These are phyloP conservation scores for Todus mexicanus DNA, from an alignment of 2,797 vertebrate genomes.

Conservation along the genomic window DNA sequence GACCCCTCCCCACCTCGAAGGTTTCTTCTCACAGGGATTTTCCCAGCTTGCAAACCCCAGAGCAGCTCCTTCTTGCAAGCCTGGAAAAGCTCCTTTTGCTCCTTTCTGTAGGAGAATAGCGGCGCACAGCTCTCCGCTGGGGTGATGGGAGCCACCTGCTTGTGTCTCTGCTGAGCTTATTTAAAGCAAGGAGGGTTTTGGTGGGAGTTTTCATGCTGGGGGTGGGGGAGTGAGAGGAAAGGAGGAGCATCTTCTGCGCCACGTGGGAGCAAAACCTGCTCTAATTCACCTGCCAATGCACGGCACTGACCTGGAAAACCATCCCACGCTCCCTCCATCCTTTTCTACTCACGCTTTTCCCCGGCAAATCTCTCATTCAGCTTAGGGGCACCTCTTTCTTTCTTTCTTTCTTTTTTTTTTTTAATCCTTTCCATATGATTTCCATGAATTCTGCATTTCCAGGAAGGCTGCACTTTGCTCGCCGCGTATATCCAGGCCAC, in stretches of 20 bases:
- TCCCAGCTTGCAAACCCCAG: accelerated
- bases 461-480: neutral
- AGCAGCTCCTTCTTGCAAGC: neutral
- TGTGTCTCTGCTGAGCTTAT: accelerated
- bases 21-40: neutral
- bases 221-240: neutral
- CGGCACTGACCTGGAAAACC: neutral
- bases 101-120: neutral
- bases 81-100: neutral
- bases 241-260: neutral
- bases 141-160: neutral
- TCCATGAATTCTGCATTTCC: accelerated
- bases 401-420: neutral
- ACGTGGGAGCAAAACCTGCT: neutral
- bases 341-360: accelerated
- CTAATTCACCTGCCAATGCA: neutral
- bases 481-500: neutral
- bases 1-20: neutral
- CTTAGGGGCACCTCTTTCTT: neutral
- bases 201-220: neutral
- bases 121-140: accelerated
- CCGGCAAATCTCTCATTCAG: accelerated
- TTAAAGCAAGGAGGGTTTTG: neutral
- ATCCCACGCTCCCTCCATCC: accelerated
- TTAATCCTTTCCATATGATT: neutral